Evolutionary conservation across 2,888 invertebrate species (phyloP).

Genomic region (Aphidoletes aphidimyza): DNA sequence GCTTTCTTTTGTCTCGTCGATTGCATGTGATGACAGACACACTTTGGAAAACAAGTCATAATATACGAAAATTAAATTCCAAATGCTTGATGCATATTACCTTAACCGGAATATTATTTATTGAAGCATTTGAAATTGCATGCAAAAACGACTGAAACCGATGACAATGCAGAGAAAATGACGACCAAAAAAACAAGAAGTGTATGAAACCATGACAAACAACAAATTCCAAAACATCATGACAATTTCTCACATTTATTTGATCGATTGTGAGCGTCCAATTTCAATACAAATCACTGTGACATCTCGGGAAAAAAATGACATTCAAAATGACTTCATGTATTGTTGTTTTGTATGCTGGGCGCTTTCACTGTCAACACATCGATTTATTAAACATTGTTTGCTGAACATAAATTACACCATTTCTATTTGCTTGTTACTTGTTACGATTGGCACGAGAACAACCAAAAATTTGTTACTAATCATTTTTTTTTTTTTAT

Average conservation of each 20-base stretch:
- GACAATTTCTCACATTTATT: background rate
- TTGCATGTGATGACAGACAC: background rate
- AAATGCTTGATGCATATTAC: background rate
- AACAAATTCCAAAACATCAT: background rate
- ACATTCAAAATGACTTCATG: background rate
- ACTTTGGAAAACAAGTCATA: background rate
- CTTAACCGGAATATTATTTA: background rate
- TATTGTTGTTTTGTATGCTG: background rate
- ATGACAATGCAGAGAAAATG: no score
- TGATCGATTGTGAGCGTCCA: background rate
- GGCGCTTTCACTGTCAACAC: no score
- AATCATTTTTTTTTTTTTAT: no score
- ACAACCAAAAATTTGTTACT: no score
- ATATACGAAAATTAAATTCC: conserved; percentile 7
- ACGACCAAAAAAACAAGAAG: background rate
- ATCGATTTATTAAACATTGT: background rate
- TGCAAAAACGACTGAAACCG: no score
- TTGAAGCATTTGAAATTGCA: background rate
- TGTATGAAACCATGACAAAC: no score
- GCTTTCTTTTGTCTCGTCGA: no score
- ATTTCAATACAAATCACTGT: background rate
- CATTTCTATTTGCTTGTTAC: background rate
- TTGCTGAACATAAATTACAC: background rate
- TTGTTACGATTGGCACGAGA: background rate
- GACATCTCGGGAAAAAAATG: background rate